These are phyloP conservation scores for Acanthurus lineatus DNA, from an alignment of 2,797 vertebrate species.

Conservation along the genomic window DNA sequence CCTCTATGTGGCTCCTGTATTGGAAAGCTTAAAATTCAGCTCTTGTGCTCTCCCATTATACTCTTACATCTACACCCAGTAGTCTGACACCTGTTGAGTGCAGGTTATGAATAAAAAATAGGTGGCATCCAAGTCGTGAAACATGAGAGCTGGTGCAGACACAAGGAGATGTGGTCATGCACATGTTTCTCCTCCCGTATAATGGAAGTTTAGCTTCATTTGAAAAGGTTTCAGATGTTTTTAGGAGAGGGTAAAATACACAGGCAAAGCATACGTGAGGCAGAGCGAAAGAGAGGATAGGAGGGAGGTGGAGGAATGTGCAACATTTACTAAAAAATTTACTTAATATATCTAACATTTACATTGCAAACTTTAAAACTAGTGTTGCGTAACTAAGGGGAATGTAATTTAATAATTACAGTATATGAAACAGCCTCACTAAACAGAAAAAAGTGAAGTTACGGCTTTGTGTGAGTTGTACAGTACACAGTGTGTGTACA, in stretches of 20 bases:
- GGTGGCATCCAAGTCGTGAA: slow-evolving; percentile 43
- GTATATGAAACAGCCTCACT: not conserved
- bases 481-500: not conserved
- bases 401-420: not conserved
- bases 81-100: slow-evolving; percentile 56
- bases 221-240: not conserved
- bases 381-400: not conserved
- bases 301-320: not conserved
- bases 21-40: slow-evolving; percentile 14
- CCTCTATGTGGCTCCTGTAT: not conserved
- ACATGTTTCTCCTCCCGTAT: not conserved
- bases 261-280: not conserved
- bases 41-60: slow-evolving; percentile 11
- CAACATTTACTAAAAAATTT: not conserved
- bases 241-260: not conserved
- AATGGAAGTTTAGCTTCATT: not conserved
- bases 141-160: slow-evolving; percentile 49
- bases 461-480: not conserved
- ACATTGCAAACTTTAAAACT: not conserved
- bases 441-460: not conserved
- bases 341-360: not conserved
- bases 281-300: not conserved
- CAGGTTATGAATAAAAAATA: slow-evolving; percentile 73
- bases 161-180: not conserved
- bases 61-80: not conserved